Base-by-base conservation (phyloP, 2,797 vertebrate species). In the Hemibagrus guttatus region DNA sequence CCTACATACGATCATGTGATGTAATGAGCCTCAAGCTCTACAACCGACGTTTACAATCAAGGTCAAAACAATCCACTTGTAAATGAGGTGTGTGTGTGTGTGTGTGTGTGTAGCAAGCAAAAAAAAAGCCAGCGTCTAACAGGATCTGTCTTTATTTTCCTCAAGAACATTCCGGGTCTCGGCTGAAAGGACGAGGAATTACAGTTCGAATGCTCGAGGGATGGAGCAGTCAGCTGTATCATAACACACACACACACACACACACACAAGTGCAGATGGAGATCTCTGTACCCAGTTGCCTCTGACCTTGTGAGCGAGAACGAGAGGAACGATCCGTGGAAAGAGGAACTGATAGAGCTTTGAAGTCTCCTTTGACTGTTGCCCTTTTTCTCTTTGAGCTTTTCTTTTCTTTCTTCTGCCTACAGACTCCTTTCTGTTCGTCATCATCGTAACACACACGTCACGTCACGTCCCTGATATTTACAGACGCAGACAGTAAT, bases 151-250 rank as follows among this genome's bases (percentile, higher is more conserved):
- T 91, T 86, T 90, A 89, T 93, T 92, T 92, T 88, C 54, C 58
- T 86, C 56, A 82, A 85, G 91, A 92, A 93, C 90, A 91, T 89
- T 93, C 92, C 92, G 87, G 84, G 89, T 90, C 87, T 91, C 90
- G 86, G 89, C 42, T 75, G 87, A 81, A 82, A 90, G 87, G 58
- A 81, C 46, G 87, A 90, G 84, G 82, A 89, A 93, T 92, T 91
- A 87, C 87, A 91, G 85, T 92, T 91, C 89, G 92, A 91, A 92
- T 92, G 90, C 88, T 87, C 85, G 91, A 89, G 83, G 71, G 69
- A 84, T 46, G 17, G 56, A 39, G 75, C 63, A 83, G 31, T 59
- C 88, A 87, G 89, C 74, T 76, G 85, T 84, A 89, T 90, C 91
- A 92, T 93, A 91, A 92, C 85, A 83, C 76, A 72, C 23, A 80